phyloP scores from a whole-genome alignment of 1,140 invertebrate genomes.

The Latrodectus geometricus region DNA sequence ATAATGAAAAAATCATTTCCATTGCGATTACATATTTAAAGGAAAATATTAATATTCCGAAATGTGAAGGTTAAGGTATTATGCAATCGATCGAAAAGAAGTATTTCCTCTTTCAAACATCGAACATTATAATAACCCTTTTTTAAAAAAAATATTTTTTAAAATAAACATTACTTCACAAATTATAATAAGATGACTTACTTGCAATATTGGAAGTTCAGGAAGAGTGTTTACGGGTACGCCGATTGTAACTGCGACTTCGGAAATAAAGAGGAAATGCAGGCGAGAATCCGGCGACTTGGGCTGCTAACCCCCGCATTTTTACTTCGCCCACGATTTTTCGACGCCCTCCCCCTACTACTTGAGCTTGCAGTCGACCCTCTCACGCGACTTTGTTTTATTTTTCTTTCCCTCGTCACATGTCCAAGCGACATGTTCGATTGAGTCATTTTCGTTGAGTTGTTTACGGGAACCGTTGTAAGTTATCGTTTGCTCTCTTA shows the following conservation, averaged over 20 bases:
- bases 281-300: conserved; percentile 10
- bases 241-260: neutral
- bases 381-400: neutral
- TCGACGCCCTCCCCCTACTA: no score
- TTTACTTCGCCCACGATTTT: conserved; percentile 47
- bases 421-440: neutral
- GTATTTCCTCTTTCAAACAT: no score
- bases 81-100: no score
- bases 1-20: no score
- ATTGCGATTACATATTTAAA: no score
- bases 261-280: conserved; percentile 7
- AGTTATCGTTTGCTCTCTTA: no score
- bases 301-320: conserved; percentile 45
- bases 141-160: no score
- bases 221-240: neutral
- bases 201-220: neutral
- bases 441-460: neutral
- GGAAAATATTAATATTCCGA: no score
- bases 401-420: neutral
- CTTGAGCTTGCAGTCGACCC: neutral
- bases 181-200: neutral
- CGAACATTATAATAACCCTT: no score
- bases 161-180: no score
- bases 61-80: no score
- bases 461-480: no score